Evolutionary conservation across 2,113 vertebrate species (phyloP).

Genomic region (Eudyptes chrysolophus): DNA sequence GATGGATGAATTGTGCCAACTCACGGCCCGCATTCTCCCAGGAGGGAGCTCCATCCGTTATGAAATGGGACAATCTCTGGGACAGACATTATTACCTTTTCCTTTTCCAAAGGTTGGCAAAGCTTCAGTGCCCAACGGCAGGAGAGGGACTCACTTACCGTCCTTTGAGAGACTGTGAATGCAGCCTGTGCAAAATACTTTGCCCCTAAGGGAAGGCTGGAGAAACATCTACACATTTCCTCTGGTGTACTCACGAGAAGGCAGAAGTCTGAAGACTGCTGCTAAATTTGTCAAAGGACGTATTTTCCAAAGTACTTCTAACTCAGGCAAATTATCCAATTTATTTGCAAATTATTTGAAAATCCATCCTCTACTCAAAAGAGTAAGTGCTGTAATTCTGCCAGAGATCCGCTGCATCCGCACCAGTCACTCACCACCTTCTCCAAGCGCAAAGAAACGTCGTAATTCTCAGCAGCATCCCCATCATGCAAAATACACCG

Average conservation of each 20-base stretch:
- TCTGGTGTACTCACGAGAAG: background rate
- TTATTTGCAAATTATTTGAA: slow-evolving; percentile 45
- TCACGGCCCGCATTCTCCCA: background rate
- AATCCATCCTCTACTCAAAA: background rate
- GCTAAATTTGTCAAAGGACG: background rate
- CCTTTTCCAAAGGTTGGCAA: background rate
- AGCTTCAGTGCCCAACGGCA: background rate
- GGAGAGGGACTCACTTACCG: background rate
- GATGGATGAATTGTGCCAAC: background rate
- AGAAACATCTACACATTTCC: background rate
- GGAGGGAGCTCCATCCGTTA: background rate
- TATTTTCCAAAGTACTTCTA: background rate
- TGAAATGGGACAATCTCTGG: background rate
- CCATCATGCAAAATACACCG: background rate
- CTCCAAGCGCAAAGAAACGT: background rate
- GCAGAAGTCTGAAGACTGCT: background rate
- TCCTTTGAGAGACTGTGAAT: background rate
- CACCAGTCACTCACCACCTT: background rate
- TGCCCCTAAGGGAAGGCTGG: background rate
- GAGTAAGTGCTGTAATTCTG: background rate
- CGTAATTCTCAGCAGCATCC: background rate
- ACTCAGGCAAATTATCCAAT: background rate
- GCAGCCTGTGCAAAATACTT: background rate
- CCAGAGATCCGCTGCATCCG: accelerated
- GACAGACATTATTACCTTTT: background rate